Evolutionary conservation across 1,140 invertebrate genomes (phyloP).

Genomic region (Galleria mellonella): DNA sequence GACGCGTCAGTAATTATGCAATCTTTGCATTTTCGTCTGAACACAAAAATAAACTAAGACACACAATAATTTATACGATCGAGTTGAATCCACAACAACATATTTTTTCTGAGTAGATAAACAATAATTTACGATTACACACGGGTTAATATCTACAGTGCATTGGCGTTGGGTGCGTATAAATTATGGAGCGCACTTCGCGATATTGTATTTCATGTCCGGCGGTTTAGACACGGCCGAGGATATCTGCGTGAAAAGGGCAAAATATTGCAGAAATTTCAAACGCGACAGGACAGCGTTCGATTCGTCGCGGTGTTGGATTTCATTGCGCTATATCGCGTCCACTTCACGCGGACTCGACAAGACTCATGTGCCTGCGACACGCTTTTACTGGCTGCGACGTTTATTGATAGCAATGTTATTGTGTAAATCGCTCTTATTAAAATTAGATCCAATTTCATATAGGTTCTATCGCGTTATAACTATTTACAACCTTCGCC

Average conservation of each 20-base stretch:
- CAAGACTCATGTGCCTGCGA: conserved; percentile 44
- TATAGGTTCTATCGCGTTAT: no score
- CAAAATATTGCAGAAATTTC: conserved; percentile 71
- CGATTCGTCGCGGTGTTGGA: conserved; percentile 68
- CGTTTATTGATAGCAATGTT: conserved; percentile 55
- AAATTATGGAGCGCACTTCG: conserved; percentile 62
- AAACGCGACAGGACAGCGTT: conserved; percentile 66
- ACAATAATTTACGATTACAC: conserved; percentile 38
- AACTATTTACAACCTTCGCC: no score
- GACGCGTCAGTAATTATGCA: conserved; percentile 24
- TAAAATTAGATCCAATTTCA: conserved; percentile 33
- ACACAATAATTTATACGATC: conserved; percentile 17
- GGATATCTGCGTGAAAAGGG: conserved; percentile 67
- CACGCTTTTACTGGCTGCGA: conserved; percentile 29
- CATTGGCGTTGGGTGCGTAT: conserved; percentile 42
- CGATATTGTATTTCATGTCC: conserved; percentile 72
- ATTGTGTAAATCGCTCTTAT: conserved; percentile 35
- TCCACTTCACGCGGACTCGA: conserved; percentile 26
- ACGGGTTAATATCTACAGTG: conserved; percentile 42
- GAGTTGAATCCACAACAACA: conserved; percentile 9
- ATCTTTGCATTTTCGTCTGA: conserved; percentile 16
- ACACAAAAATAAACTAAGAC: conserved; percentile 21
- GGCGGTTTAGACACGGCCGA: conserved; percentile 55
- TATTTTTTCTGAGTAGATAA: not conserved
- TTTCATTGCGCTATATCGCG: conserved; percentile 66